Conservation (phyloP, 1,140 invertebrate genomes). For the Protaetia brevitarsis region DNA sequence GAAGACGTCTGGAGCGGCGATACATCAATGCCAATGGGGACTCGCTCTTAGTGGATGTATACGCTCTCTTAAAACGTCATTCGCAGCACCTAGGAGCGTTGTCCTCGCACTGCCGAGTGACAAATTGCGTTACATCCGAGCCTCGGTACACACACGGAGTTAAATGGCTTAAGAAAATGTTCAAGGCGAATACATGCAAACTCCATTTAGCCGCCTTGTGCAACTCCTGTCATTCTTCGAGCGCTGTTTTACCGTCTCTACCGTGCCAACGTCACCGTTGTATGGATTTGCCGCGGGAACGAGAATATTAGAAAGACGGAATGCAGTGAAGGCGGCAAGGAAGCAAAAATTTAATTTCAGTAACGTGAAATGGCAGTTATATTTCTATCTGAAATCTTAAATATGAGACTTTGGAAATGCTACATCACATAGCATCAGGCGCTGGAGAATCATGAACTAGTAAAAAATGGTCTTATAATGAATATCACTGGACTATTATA, state of each 20-base stretch:
- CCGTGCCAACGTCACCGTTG: neutral
- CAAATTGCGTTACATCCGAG: slow-evolving; percentile 2
- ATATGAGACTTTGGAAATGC: too few relatives aligned
- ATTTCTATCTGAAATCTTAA: too few relatives aligned
- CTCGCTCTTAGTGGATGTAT: neutral
- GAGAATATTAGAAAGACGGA: neutral
- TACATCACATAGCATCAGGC: too few relatives aligned
- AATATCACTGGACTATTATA: too few relatives aligned
- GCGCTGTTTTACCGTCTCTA: neutral
- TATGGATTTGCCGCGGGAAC: neutral
- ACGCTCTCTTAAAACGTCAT: slow-evolving; percentile 9
- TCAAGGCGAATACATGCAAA: slow-evolving; percentile 3
- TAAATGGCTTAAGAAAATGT: slow-evolving; percentile 15
- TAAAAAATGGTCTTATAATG: too few relatives aligned
- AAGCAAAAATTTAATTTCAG: too few relatives aligned
- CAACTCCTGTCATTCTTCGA: neutral
- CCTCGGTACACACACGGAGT: slow-evolving; percentile 1
- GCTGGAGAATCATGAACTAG: too few relatives aligned
- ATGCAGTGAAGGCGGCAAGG: neutral
- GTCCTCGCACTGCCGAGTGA: neutral
- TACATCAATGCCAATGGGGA: slow-evolving; percentile 4
- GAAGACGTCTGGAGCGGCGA: neutral
- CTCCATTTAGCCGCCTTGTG: neutral
- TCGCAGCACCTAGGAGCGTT: slow-evolving; percentile 1
- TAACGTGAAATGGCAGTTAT: too few relatives aligned